phyloP scores from a whole-genome alignment of 2,113 vertebrate species.

The Dasyornis broadbenti region DNA sequence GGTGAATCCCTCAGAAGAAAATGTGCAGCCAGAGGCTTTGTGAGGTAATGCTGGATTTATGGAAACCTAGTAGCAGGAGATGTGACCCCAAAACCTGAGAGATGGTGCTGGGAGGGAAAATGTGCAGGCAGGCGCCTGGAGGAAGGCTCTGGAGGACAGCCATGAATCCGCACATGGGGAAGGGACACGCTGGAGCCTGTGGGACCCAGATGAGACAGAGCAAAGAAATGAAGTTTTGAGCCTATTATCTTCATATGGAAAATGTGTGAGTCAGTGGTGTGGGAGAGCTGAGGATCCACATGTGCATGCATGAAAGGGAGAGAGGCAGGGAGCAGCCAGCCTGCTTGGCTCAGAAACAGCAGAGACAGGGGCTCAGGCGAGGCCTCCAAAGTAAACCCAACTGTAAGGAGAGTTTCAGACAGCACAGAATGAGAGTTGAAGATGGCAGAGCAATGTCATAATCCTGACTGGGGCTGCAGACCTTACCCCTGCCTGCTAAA shows the following conservation, averaged over 20 bases:
- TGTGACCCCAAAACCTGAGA: not conserved
- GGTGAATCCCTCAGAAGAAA: not conserved
- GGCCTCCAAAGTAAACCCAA: not conserved
- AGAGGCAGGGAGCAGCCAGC: not conserved
- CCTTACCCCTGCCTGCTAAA: not conserved
- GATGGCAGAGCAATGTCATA: not conserved
- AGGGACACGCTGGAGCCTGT: accelerated
- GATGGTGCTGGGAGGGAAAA: accelerated
- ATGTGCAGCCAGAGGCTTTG: accelerated
- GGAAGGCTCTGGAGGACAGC: not conserved
- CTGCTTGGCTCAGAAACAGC: not conserved
- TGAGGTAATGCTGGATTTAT: not conserved
- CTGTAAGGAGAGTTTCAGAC: not conserved
- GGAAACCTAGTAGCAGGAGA: not conserved
- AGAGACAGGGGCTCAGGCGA: not conserved
- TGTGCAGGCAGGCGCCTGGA: accelerated
- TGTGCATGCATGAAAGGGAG: not conserved
- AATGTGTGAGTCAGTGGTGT: not conserved
- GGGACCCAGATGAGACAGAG: not conserved
- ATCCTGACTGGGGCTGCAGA: not conserved
- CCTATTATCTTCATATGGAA: not conserved
- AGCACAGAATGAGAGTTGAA: not conserved
- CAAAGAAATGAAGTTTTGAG: not conserved
- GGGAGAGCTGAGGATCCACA: not conserved
- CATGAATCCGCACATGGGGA: accelerated